These are phyloP conservation scores for Bombus sylvicola DNA, from an alignment of 1,140 invertebrate species.

Conservation along the genomic window DNA sequence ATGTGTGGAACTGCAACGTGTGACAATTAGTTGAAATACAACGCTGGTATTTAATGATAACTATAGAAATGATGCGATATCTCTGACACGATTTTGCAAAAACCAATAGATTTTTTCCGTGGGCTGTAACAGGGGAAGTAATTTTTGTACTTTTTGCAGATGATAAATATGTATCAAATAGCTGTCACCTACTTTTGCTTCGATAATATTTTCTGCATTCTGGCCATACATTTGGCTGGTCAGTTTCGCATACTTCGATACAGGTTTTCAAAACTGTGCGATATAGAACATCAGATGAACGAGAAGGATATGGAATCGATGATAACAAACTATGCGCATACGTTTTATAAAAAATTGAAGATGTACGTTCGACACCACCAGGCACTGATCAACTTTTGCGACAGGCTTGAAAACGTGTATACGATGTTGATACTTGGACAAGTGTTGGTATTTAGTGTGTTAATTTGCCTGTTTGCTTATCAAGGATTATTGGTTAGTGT, in stretches of 20 bases:
- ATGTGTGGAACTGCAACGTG: too few species aligned
- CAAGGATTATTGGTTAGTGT: conserved; percentile 33
- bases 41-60: too few species aligned
- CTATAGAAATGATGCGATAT: too few species aligned
- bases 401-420: conserved; percentile 55
- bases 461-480: conserved; percentile 66
- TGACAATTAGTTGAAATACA: too few species aligned
- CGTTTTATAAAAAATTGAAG: conserved; percentile 10
- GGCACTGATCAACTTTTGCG: conserved; percentile 47
- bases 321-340: too few species aligned
- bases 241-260: conserved; percentile 66
- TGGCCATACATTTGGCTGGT: conserved; percentile 59
- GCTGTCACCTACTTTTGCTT: conserved; percentile 63
- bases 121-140: too few species aligned
- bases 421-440: conserved; percentile 54
- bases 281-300: too few species aligned
- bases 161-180: conserved; percentile 37
- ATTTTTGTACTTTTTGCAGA: conserved; percentile 24
- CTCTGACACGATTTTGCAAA: not conserved
- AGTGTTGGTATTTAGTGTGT: conserved; percentile 56
- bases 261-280: not conserved
- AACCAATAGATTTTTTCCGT: not conserved
- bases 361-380: conserved; percentile 49
- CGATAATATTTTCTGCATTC: conserved; percentile 64
- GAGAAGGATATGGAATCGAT: not conserved